These are phyloP conservation scores for Hartigia nigra DNA, from an alignment of 2,888 invertebrate genomes.

Conservation along the genomic window DNA sequence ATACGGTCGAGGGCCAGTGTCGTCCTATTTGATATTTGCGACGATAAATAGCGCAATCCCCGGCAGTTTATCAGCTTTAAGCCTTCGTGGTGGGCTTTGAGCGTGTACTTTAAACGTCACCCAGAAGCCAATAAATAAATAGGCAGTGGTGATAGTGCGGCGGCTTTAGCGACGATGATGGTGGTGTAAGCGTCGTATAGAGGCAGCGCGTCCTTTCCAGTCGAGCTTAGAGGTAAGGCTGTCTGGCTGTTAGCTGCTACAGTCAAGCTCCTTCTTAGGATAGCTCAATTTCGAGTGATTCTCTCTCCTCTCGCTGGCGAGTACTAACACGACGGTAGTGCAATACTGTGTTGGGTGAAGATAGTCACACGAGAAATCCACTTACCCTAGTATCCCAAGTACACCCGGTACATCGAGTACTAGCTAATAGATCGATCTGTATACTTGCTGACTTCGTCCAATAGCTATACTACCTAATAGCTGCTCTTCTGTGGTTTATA, in stretches of 20 bases:
- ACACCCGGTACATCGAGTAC: neutral
- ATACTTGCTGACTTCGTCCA: neutral
- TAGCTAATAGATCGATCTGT: neutral
- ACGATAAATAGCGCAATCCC: neutral
- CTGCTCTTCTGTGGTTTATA: neutral
- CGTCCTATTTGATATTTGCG: neutral
- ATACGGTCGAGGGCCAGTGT: neutral
- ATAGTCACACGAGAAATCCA: conserved; percentile 59
- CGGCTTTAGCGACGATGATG: neutral
- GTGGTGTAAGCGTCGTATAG: neutral
- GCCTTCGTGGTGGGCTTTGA: neutral
- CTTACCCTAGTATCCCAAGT: conserved; percentile 37
- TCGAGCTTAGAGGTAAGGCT: neutral
- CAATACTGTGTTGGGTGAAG: conserved; percentile 56
- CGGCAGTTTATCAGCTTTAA: neutral
- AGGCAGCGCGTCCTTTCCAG: neutral
- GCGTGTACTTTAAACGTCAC: neutral
- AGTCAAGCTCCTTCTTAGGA: conserved; percentile 21
- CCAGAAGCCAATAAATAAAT: conserved; percentile 43
- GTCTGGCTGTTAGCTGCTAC: neutral
- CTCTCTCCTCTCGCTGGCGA: conserved; percentile 32
- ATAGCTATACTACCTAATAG: neutral
- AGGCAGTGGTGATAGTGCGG: conserved; percentile 22
- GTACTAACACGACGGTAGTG: conserved; percentile 56
- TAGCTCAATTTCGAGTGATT: conserved; percentile 54